A percentile compares a stretch with the other conserved stretches of the same genome.
Conservation (phyloP, 2,888 invertebrate species). For the Brassicogethes aeneus region DNA sequence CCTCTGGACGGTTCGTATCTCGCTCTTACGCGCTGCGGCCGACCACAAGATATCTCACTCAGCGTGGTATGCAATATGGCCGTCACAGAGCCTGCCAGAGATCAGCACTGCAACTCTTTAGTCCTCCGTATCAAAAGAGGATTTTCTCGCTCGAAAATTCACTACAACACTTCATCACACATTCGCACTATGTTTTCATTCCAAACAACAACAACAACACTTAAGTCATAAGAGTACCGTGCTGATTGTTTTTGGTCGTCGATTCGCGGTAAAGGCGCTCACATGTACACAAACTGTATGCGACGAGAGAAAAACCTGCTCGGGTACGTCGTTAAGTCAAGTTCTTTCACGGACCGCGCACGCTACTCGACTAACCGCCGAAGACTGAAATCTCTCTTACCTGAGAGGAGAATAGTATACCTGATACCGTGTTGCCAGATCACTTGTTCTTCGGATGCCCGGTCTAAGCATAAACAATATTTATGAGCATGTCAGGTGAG, state of each 20-base stretch:
- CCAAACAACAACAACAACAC: too few relatives aligned
- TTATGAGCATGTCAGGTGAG: slow-evolving; percentile 42
- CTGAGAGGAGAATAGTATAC: slow-evolving; percentile 33
- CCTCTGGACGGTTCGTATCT: slow-evolving; percentile 33
- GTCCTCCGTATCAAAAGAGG: slow-evolving; percentile 27
- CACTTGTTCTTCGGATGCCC: slow-evolving; percentile 32
- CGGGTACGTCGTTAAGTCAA: too few relatives aligned
- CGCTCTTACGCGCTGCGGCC: slow-evolving; percentile 23
- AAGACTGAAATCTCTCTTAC: slow-evolving; percentile 20
- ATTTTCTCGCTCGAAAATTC: slow-evolving; percentile 10
- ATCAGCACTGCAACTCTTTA: slow-evolving; percentile 29
- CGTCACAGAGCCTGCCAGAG: slow-evolving; percentile 29
- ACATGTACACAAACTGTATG: too few relatives aligned
- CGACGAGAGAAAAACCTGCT: too few relatives aligned
- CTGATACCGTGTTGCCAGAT: slow-evolving; percentile 35
- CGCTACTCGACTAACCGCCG: slow-evolving; percentile 33
- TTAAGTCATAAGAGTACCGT: too few relatives aligned
- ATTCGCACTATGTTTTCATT: too few relatives aligned
- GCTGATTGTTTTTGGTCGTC: too few relatives aligned
- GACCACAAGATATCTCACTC: slow-evolving; percentile 30
- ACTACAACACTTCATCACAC: slow-evolving; percentile 4
- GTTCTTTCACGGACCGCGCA: slow-evolving; percentile 27
- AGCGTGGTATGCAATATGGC: slow-evolving; percentile 44
- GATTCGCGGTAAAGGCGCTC: too few relatives aligned
- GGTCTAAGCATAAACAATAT: slow-evolving; percentile 42